These are phyloP conservation scores for Siderastrea siderea DNA, from an alignment of 92 coral and sea anemone genomes.

Conservation along the genomic window DNA sequence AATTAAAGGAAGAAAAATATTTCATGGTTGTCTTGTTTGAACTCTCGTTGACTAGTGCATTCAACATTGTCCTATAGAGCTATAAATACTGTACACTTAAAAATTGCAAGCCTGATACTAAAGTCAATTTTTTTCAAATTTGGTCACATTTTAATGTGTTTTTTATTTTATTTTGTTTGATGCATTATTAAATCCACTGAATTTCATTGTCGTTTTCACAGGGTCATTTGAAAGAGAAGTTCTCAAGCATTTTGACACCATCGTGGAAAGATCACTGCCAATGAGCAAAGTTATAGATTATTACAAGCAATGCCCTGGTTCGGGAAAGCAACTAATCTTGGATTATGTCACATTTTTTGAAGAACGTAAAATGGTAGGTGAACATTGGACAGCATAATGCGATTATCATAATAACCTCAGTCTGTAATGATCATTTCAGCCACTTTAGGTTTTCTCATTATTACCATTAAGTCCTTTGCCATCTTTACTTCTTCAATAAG, in stretches of 20 bases:
- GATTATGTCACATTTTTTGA: slow-evolving; percentile 65
- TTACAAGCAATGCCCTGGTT: slow-evolving; percentile 33
- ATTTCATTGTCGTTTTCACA: neutral
- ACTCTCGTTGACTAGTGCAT: neutral
- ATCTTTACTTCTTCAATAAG: neutral
- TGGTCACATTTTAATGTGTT: neutral
- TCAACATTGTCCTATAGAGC: neutral
- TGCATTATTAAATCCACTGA: neutral
- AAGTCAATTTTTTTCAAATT: neutral
- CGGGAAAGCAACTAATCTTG: slow-evolving; percentile 45
- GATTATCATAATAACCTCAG: no score
- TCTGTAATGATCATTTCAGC: neutral
- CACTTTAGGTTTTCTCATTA: neutral
- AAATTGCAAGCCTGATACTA: neutral
- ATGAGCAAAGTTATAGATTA: slow-evolving; percentile 35
- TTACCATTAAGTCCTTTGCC: neutral
- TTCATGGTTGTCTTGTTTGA: slow-evolving; percentile 2
- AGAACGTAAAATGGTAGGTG: slow-evolving; percentile 50
- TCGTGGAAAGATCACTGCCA: slow-evolving; percentile 60
- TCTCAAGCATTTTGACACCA: slow-evolving; percentile 41
- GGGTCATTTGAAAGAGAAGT: slow-evolving; percentile 70
- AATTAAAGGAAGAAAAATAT: neutral
- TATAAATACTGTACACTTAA: neutral
- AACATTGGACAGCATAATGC: neutral
- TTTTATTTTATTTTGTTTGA: neutral